A percentile compares a stretch with the other conserved stretches of the same genome.
phyloP scores from a whole-genome alignment of 2,113 vertebrate species.

The Syrrhaptes paradoxus region DNA sequence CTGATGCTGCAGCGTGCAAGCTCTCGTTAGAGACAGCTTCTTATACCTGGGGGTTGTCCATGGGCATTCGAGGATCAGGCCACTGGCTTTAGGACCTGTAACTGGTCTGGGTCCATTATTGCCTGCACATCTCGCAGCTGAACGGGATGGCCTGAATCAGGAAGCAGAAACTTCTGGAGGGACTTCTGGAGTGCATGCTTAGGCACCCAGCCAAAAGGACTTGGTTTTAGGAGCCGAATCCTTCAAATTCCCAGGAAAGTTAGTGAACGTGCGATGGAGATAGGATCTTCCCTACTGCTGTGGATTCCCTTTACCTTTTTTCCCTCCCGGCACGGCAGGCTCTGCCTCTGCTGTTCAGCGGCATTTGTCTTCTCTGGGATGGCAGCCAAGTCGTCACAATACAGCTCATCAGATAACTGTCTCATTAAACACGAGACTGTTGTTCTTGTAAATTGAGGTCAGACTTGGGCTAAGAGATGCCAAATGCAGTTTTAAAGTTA shows the following conservation, averaged over 20 bases:
- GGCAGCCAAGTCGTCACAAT: neutral
- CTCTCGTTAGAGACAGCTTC: neutral
- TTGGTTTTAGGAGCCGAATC: neutral
- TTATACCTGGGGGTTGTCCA: neutral
- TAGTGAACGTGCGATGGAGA: neutral
- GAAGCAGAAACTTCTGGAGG: too few species aligned
- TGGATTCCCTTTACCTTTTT: neutral
- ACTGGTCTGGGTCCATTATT: neutral
- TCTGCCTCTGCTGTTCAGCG: neutral
- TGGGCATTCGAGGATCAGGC: neutral
- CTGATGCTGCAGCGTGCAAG: neutral
- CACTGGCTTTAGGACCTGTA: neutral
- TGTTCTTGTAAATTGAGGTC: constrained; percentile 66
- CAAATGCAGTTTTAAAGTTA: constrained; percentile 24
- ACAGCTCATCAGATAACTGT: constrained; percentile 56
- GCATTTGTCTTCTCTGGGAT: neutral
- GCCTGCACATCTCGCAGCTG: neutral
- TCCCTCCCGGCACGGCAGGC: neutral
- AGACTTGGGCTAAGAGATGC: constrained; percentile 28
- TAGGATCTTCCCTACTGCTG: neutral
- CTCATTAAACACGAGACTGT: constrained; percentile 50
- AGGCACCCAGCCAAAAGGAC: neutral
- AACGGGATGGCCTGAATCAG: neutral
- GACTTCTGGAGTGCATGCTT: neutral
- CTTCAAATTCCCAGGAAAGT: neutral